Conservation (phyloP, 2,113 vertebrate genomes). For the Pollachius pollachius region DNA sequence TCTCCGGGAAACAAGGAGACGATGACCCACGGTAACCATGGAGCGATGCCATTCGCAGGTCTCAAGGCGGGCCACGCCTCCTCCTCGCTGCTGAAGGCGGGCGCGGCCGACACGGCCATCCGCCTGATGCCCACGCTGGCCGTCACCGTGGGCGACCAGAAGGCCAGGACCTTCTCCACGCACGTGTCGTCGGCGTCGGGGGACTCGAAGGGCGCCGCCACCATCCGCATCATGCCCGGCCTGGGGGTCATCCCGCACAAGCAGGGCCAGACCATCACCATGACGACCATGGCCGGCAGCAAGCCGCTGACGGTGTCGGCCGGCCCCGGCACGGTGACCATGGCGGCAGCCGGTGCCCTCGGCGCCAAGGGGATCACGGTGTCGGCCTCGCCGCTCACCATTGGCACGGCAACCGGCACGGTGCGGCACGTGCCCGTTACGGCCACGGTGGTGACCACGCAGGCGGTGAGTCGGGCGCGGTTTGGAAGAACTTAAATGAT, state of each 20-base stretch:
- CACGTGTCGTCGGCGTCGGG: slow-evolving; percentile 63
- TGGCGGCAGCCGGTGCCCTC: slow-evolving; percentile 81
- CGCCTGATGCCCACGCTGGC: slow-evolving; percentile 93
- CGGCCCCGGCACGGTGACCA: slow-evolving; percentile 80
- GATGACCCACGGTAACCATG: no score
- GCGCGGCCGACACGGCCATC: slow-evolving; percentile 77
- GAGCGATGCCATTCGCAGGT: no score
- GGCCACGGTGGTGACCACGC: slow-evolving; percentile 86
- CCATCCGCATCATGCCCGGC: slow-evolving; percentile 93
- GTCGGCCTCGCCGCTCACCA: slow-evolving; percentile 77
- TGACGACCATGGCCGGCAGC: slow-evolving; percentile 74
- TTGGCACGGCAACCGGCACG: slow-evolving; percentile 80
- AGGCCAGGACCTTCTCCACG: slow-evolving; percentile 80
- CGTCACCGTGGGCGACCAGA: slow-evolving; percentile 87
- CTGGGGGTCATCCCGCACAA: slow-evolving; percentile 91
- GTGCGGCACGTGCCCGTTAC: slow-evolving; percentile 89
- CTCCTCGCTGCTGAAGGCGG: slow-evolving; percentile 78
- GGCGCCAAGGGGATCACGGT: slow-evolving; percentile 78
- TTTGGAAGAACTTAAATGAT: no score
- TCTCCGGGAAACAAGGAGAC: no score
- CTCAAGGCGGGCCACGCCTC: slow-evolving; percentile 13
- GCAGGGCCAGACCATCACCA: slow-evolving; percentile 83
- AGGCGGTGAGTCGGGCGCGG: slow-evolving; percentile 76
- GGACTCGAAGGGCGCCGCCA: slow-evolving; percentile 84
- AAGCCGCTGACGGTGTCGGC: slow-evolving; percentile 76